Evolutionary conservation across 2,797 vertebrate genomes (phyloP).

Genomic region (Pseudotriccus pelzelni): DNA sequence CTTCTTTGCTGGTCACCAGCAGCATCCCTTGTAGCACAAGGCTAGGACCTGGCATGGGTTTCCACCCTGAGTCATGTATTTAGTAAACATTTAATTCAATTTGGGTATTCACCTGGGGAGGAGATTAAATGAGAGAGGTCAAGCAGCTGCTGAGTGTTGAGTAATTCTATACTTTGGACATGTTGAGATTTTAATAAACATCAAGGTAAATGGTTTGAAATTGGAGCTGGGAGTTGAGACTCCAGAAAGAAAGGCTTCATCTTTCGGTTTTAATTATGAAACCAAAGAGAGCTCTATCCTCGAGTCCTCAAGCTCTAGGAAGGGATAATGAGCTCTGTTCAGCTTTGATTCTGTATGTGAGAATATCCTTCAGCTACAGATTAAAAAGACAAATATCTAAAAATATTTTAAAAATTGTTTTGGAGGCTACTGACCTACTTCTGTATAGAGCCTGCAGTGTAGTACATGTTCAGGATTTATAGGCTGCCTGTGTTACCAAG

Average conservation of each 20-base stretch:
- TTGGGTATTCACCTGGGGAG: constrained; percentile 42
- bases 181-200: constrained; percentile 68
- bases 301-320: neutral
- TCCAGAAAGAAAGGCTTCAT: constrained; percentile 15
- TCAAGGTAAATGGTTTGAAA: constrained; percentile 75
- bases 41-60: neutral
- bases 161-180: constrained; percentile 68
- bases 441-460: neutral
- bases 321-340: constrained; percentile 29
- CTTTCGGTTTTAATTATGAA: constrained; percentile 74
- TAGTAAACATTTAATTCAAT: constrained; percentile 64
- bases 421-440: neutral
- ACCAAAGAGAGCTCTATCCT: constrained; percentile 47
- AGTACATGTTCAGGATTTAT: neutral
- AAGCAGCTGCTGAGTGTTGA: constrained; percentile 65
- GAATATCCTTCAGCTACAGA: constrained; percentile 44
- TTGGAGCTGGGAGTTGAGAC: constrained; percentile 51
- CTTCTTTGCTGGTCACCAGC: neutral
- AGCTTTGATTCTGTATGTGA: constrained; percentile 46
- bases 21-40: neutral
- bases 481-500: neutral
- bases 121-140: constrained; percentile 65
- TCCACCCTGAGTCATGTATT: constrained; percentile 20
- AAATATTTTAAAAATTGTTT: neutral
- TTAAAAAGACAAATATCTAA: constrained; percentile 5